Evolutionary conservation across 2,888 invertebrate species (phyloP).

Genomic region (Phania funesta): DNA sequence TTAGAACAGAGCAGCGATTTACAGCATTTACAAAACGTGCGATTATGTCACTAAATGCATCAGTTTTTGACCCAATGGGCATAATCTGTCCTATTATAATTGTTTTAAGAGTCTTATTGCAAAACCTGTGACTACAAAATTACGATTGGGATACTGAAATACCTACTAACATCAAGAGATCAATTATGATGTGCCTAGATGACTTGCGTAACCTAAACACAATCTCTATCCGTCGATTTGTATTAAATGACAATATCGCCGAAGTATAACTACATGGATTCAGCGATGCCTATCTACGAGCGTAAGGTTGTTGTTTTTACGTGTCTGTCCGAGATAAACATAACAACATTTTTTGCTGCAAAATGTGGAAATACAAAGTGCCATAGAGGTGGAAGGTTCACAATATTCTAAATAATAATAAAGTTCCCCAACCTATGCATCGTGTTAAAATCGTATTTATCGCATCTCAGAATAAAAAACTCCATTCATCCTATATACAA

Average conservation of each 20-base stretch:
- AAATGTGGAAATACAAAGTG: not conserved
- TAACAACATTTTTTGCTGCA: not conserved
- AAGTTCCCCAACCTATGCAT: too few relatives aligned
- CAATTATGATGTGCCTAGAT: not conserved
- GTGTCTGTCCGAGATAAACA: not conserved
- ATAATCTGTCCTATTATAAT: constrained; percentile 14
- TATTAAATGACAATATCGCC: not conserved
- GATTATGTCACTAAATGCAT: constrained; percentile 13
- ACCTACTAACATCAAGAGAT: not conserved
- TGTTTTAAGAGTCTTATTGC: constrained; percentile 9
- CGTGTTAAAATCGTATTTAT: too few relatives aligned
- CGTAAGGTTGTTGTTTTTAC: constrained; percentile 14
- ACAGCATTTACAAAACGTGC: constrained; percentile 7
- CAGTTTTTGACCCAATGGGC: constrained; percentile 25
- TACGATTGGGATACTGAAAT: constrained; percentile 17
- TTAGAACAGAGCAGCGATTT: not conserved
- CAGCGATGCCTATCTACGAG: constrained; percentile 17
- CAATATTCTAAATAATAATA: too few relatives aligned
- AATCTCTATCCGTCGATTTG: constrained; percentile 6
- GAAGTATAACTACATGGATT: constrained; percentile 15
- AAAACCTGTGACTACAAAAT: constrained; percentile 18
- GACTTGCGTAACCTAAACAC: not conserved
- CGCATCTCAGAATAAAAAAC: too few relatives aligned
- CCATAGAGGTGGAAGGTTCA: too few relatives aligned
- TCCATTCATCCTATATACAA: too few relatives aligned